A percentile compares a stretch with the other conserved stretches of the same genome.
phyloP scores from a whole-genome alignment of 2,113 vertebrate species.

The Gorilla gorilla region DNA sequence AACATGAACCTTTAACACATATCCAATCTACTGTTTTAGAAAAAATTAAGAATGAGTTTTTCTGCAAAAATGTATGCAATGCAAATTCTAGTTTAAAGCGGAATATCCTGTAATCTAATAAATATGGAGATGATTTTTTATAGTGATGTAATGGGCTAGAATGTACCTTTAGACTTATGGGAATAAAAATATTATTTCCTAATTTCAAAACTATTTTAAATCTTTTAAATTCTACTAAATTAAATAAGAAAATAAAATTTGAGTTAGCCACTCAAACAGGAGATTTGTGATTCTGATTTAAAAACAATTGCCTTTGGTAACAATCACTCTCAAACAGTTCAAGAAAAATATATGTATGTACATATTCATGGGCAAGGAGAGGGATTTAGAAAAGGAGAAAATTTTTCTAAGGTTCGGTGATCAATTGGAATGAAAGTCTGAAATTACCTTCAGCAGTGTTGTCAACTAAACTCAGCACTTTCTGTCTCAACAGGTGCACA shows the following conservation, averaged over 20 bases:
- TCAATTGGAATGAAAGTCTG: background rate
- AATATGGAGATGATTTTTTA: background rate
- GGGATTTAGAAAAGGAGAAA: background rate
- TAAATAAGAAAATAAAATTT: conserved; percentile 20
- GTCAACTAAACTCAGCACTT: conserved; percentile 26
- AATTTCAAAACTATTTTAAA: conserved; percentile 13
- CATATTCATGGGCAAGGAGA: background rate
- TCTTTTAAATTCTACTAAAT: conserved; percentile 6
- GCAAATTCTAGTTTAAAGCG: conserved; percentile 4
- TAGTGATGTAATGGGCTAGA: background rate
- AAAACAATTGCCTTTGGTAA: background rate
- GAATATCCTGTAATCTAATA: background rate
- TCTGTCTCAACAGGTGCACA: conserved; percentile 53
- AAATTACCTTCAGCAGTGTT: conserved; percentile 24
- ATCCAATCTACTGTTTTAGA: background rate
- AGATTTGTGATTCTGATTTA: background rate
- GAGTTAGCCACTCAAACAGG: background rate
- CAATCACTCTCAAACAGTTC: background rate
- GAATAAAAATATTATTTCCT: background rate
- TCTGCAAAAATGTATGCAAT: background rate
- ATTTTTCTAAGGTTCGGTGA: background rate
- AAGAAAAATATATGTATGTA: background rate
- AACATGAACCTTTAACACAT: background rate
- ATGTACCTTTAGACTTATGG: background rate
- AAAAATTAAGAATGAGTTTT: background rate